Evolutionary conservation across 1,140 invertebrate genomes (phyloP).

Genomic region (Caenorhabditis briggsae): DNA sequence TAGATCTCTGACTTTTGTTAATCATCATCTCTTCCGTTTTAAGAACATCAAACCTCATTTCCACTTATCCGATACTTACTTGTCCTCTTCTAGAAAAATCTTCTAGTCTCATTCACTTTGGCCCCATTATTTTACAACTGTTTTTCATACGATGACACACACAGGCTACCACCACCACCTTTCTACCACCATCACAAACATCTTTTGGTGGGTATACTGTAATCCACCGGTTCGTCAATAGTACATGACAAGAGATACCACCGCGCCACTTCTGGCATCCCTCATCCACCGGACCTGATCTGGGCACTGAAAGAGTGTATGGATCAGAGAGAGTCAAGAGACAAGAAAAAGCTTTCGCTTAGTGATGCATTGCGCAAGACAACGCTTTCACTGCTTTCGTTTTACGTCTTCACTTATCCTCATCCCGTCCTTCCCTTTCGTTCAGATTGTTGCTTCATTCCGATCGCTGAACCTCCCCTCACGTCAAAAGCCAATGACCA

Average conservation of each 20-base stretch:
- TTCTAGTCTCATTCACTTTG: neutral
- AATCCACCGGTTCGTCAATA: constrained; percentile 51
- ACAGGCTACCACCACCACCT: neutral
- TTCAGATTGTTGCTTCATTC: neutral
- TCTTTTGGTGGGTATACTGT: constrained; percentile 46
- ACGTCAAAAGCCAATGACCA: constrained; percentile 53
- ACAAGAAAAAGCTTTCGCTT: constrained; percentile 21
- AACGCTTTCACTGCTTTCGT: constrained; percentile 52
- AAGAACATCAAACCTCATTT: neutral
- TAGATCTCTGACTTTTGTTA: too few species aligned
- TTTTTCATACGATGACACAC: constrained; percentile 3
- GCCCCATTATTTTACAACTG: constrained; percentile 38
- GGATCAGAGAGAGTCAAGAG: constrained; percentile 1
- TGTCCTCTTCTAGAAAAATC: neutral
- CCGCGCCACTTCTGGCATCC: constrained; percentile 50
- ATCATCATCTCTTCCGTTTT: neutral
- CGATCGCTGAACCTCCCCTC: neutral
- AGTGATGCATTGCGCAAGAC: constrained; percentile 51
- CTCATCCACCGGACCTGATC: constrained; percentile 34
- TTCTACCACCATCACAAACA: constrained; percentile 41
- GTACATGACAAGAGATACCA: constrained; percentile 51
- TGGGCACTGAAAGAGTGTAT: constrained; percentile 26
- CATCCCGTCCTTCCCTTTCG: constrained; percentile 34
- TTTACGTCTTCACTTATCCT: constrained; percentile 45
- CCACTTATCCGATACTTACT: neutral